Evolutionary conservation across 2,888 invertebrate genomes (phyloP).

Genomic region (Conchocele bisecta): DNA sequence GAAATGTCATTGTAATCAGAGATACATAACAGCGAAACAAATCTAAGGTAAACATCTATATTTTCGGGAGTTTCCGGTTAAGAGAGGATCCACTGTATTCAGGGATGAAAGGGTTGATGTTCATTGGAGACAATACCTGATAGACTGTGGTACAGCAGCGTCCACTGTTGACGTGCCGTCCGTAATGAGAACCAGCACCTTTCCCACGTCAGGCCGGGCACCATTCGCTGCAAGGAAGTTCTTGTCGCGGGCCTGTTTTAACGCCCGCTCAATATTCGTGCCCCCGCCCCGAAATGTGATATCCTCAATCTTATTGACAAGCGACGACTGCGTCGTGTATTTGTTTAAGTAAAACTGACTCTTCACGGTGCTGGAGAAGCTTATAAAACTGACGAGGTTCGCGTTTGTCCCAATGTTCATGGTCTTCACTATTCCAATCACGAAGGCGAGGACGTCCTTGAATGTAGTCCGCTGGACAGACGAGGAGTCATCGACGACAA

Average conservation of each 20-base stretch:
- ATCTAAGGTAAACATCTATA: too few relatives aligned
- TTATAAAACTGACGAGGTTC: background rate
- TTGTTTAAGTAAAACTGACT: background rate
- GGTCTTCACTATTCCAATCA: background rate
- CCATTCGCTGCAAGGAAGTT: slow-evolving; percentile 35
- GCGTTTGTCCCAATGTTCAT: background rate
- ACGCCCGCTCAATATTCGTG: slow-evolving; percentile 46
- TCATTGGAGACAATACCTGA: too few relatives aligned
- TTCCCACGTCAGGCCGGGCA: slow-evolving; percentile 12
- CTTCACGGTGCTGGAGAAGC: slow-evolving; percentile 5
- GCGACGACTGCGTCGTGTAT: slow-evolving; percentile 2
- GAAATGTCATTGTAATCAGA: too few relatives aligned
- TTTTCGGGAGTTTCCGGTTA: too few relatives aligned
- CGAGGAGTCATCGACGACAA: slow-evolving; percentile 7
- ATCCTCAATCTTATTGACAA: slow-evolving; percentile 20
- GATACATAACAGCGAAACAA: too few relatives aligned
- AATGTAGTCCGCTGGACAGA: background rate
- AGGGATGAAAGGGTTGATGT: too few relatives aligned
- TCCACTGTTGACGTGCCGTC: slow-evolving; percentile 51
- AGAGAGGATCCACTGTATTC: too few relatives aligned
- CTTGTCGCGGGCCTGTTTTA: slow-evolving; percentile 32
- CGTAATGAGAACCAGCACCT: slow-evolving; percentile 46
- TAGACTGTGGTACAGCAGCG: too few relatives aligned
- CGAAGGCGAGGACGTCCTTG: background rate
- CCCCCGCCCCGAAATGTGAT: slow-evolving; percentile 36